Percentiles rank a stretch among this genome's conserved stretches.
Conservation (phyloP, 2,888 invertebrate species). For the Sicus ferrugineus region DNA sequence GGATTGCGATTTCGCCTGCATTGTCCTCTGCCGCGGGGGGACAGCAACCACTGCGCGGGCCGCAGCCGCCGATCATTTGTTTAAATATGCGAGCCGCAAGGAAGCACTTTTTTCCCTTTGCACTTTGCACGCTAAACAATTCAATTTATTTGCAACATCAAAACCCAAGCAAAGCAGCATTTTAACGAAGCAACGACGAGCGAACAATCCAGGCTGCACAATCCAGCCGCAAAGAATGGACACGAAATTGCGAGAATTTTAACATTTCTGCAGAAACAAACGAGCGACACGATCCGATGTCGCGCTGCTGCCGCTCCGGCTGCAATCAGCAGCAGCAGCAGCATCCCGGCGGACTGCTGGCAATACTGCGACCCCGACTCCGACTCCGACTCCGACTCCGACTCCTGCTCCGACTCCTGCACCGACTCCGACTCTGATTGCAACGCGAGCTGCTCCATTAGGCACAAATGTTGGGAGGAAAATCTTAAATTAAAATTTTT, state of each 20-base stretch:
- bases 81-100: conserved; percentile 60
- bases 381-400: too few species aligned
- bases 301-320: conserved; percentile 3
- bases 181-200: conserved; percentile 23
- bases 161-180: conserved; percentile 39
- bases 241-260: conserved; percentile 65
- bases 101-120: too few species aligned
- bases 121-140: conserved; percentile 61
- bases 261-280: conserved; percentile 65
- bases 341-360: conserved; percentile 19
- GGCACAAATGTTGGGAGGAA: conserved; percentile 50
- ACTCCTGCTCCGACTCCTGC: too few species aligned
- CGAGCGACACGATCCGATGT: conserved; percentile 62
- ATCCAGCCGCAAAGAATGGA: conserved; percentile 49
- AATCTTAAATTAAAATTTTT: conserved; percentile 66
- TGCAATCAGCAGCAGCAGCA: conserved; percentile 24
- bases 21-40: conserved; percentile 32
- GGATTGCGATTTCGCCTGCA: conserved; percentile 10
- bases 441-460: conserved; percentile 21
- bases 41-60: conserved; percentile 38
- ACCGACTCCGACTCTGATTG: conserved; percentile 31
- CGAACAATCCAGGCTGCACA: background rate
- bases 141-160: conserved; percentile 62
- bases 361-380: conserved; percentile 12
- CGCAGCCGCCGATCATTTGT: conserved; percentile 62